Conservation (phyloP, 2,113 vertebrate species). For the Thermophis baileyi region DNA sequence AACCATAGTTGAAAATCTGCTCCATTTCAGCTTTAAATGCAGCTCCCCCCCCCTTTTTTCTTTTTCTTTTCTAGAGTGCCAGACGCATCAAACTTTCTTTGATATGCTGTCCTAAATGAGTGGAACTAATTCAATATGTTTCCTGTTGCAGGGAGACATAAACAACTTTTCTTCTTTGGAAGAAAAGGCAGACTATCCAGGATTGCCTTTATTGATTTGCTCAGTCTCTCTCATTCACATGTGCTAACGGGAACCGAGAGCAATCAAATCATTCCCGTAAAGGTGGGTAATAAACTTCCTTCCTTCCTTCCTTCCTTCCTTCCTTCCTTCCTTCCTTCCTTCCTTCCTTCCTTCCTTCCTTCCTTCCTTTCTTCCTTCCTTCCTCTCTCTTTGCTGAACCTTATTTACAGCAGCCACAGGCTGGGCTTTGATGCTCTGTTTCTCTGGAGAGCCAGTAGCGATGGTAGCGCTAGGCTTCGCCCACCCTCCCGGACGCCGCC, state of each 20-base stretch:
- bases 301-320: constrained; percentile 65
- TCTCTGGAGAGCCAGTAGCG: too few species aligned
- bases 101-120: constrained; percentile 47
- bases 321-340: constrained; percentile 65
- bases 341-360: constrained; percentile 65
- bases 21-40: constrained; percentile 6
- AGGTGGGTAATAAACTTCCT: constrained; percentile 68
- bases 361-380: constrained; percentile 57
- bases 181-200: constrained; percentile 10
- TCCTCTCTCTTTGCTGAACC: constrained; percentile 63
- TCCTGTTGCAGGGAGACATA: constrained; percentile 47
- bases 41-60: background rate
- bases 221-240: background rate
- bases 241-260: constrained; percentile 40
- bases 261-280: constrained; percentile 61
- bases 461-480: too few species aligned
- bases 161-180: constrained; percentile 52
- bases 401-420: constrained; percentile 63
- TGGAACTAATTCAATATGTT: constrained; percentile 41
- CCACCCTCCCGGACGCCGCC: too few species aligned
- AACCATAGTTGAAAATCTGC: constrained; percentile 2
- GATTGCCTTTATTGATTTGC: constrained; percentile 10
- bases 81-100: constrained; percentile 44
- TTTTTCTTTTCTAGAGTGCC: constrained; percentile 11
- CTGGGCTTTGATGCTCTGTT: constrained; percentile 63